Evolutionary conservation across 2,113 vertebrate species (phyloP), one percentile per base, ranked within the genome.

Genomic region (Barbus barbus): DNA sequence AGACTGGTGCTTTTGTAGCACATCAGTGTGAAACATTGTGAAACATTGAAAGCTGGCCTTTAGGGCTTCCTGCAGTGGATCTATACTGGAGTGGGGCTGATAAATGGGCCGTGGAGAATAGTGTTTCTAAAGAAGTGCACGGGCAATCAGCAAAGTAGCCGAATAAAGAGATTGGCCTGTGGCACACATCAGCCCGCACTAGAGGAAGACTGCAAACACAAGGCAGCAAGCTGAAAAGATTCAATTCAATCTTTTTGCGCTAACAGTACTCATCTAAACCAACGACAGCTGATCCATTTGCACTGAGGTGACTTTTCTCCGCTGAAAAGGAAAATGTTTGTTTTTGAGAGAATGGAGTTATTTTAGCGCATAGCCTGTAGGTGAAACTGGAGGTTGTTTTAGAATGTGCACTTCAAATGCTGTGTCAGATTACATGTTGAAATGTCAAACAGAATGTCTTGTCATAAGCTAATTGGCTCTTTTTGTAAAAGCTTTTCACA

Each of bases 141-240:
- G 20, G 38, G 79, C 87, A 88, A 86, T 88, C 83, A 88, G 87
- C 65, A 86, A 84, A 88, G 87, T 86, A 88, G 73, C 83, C 79
- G 74, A 80, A 82, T 88, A 86, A 88, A 86, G 73, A 86, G 82
- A 78, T 84, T 86, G 72, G 78, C 73, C 74, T 31, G 58, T 56
- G 84, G 74, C 83, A 78, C 22, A 31, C 65, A 78, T 63, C 48
- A 60, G 28, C 53, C 75, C 51, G 0, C 36, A 20, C 71, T 75
- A 83, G 44, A 58, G n/a, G 53, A 83, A 75, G 72, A 81, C 58
- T 28, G 80, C 56, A 85, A 80, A 83, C 72, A 85, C 7, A 56
- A 80, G 26, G 41, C 80, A 67, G 31, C 26, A 80, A 53, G 14
- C 67, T 76, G 36, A 83, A 80, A n/a, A 60, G 46, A 83, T 80